Conservation (phyloP, 2,797 vertebrate genomes). For the Fistularia tabacaria region DNA sequence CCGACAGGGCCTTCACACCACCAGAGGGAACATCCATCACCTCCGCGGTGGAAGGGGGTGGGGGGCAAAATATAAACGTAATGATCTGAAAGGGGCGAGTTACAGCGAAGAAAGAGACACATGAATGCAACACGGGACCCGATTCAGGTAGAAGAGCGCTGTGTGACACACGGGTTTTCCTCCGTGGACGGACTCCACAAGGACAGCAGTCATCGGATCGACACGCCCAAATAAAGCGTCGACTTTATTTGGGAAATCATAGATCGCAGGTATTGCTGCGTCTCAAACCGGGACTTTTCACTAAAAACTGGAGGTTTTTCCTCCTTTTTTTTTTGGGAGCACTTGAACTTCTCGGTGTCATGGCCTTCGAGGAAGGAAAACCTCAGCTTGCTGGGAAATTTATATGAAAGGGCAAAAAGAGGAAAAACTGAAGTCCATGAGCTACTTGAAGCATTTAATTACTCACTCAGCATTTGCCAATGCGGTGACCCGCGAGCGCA, state of each 20-base stretch:
- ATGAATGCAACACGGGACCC: not conserved
- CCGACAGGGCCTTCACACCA: conserved; percentile 14
- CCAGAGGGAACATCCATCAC: conserved; percentile 37
- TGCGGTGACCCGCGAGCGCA: conserved; percentile 14
- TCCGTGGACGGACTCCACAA: too few relatives aligned
- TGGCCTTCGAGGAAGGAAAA: too few relatives aligned
- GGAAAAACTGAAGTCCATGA: conserved; percentile 38
- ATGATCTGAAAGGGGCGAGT: conserved; percentile 52
- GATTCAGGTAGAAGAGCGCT: not conserved
- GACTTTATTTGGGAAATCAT: too few relatives aligned
- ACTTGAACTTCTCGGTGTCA: too few relatives aligned
- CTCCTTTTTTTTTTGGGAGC: too few relatives aligned
- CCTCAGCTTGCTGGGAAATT: too few relatives aligned
- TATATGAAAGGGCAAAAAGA: not conserved
- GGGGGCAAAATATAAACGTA: conserved; percentile 32
- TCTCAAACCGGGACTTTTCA: too few relatives aligned
- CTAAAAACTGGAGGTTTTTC: too few relatives aligned
- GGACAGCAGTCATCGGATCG: too few relatives aligned
- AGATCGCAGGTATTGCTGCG: too few relatives aligned
- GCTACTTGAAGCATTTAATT: conserved; percentile 42
- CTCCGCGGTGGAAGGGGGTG: conserved; percentile 10
- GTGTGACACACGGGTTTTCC: conserved; percentile 1
- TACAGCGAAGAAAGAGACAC: not conserved
- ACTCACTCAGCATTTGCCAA: conserved; percentile 39
- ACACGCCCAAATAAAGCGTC: too few relatives aligned